A percentile compares a stretch with the other conserved stretches of the same genome.
phyloP scores from a whole-genome alignment of 2,888 invertebrate species.

The Leucoma salicis region DNA sequence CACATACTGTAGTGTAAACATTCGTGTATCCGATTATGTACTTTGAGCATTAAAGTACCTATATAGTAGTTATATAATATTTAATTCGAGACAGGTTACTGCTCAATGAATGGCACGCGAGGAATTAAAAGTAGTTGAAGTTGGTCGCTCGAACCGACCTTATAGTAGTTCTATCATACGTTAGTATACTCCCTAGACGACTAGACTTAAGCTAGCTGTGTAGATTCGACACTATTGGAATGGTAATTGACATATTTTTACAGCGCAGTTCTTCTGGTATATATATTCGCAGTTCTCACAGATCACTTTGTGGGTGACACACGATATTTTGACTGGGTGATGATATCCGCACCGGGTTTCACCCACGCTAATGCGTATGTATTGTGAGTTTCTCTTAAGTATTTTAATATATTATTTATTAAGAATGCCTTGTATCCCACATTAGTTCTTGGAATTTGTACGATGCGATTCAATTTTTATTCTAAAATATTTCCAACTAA shows the following conservation, averaged over 20 bases:
- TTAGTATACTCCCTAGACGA: constrained; percentile 62
- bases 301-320: too few species aligned
- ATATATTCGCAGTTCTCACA: too few species aligned
- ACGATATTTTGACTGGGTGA: too few species aligned
- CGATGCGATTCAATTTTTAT: too few species aligned
- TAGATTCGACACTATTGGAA: constrained; percentile 40
- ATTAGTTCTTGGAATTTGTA: too few species aligned
- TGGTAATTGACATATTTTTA: constrained; percentile 27
- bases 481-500: too few species aligned
- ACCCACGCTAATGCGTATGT: too few species aligned
- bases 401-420: too few species aligned
- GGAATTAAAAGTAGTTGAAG: constrained; percentile 72
- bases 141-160: constrained; percentile 38
- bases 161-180: constrained; percentile 50
- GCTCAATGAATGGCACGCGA: constrained; percentile 72
- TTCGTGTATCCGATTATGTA: constrained; percentile 34
- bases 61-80: constrained; percentile 47
- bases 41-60: constrained; percentile 51
- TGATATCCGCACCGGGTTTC: too few species aligned
- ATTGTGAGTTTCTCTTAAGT: too few species aligned
- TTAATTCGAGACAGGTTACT: constrained; percentile 55
- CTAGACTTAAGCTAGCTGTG: constrained; percentile 62
- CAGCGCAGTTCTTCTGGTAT: too few species aligned
- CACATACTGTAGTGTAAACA: neutral
- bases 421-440: too few species aligned